Evolutionary conservation across 1,140 invertebrate genomes (phyloP), one percentile per base, ranked within the genome.

Genomic region (Zophobas atratus): DNA sequence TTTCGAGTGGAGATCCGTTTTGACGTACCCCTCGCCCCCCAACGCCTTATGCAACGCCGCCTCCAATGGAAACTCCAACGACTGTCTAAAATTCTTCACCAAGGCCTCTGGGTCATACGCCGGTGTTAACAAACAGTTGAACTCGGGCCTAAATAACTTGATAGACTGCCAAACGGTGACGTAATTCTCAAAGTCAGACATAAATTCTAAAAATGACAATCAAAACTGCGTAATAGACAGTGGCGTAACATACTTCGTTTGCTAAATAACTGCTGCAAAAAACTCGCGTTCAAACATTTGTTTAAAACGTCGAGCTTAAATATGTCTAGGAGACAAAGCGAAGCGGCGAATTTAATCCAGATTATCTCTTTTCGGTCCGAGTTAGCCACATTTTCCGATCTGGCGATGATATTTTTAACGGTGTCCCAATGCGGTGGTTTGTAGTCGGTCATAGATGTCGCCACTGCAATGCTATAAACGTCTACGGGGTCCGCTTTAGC

Each of bases 121-220:
- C 6, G 84, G 80, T 2, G 87, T 86, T 81, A 86, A 82, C 32
- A 87, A 81, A 43, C 87, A 85, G 36, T 78, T 55, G 76, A 90
- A 89, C 36, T 87, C 81, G 8, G 87, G 88, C 81, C 90, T 87
- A 63, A 92, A 87, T 0, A 87, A 82, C 67, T 85, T 86, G 1
- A 92, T 86, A n/a, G 88, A 87, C 84, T 92, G 89, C 80, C 90
- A 85, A 1, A 93, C 82, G 1, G 87, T 84, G 36, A 91, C 79
- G 34, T 90, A 82, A 78, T 89, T 87, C 33, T 90, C 81, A 77
- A 87, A 87, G 80, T 90, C 87, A 41, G 88, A 82, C 0, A 76
- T 82, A 76, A 87, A 88, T 56, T 85, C 84, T 41, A 76, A 76
- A 78, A 81, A 74, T 79, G 49, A 80, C 20, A 81, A 56, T 77